Evolutionary conservation across 2,888 invertebrate species (phyloP).

Genomic region (Ametastegia equiseti): DNA sequence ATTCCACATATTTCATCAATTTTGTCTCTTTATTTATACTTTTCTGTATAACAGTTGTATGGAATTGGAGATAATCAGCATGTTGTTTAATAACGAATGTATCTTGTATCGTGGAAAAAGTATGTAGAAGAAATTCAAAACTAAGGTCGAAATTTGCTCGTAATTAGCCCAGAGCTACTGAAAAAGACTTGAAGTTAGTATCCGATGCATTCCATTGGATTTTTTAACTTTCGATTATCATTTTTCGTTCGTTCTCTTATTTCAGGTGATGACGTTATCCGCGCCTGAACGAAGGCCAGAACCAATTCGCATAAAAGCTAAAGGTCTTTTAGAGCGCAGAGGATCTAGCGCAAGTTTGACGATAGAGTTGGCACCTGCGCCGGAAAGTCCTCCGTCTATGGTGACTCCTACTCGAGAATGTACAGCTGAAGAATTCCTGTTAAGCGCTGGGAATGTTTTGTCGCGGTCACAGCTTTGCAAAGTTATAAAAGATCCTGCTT

Average conservation of each 20-base stretch:
- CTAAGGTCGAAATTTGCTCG: no score
- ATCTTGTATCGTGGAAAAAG: no score
- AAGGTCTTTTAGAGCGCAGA: conserved; percentile 88
- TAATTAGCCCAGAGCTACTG: background rate
- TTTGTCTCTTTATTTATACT: no score
- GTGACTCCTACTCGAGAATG: conserved; percentile 80
- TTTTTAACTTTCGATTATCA: no score
- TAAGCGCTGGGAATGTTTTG: conserved; percentile 79
- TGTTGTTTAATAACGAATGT: no score
- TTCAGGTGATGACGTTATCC: conserved; percentile 64
- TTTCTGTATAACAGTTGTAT: no score
- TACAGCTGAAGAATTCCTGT: conserved; percentile 78
- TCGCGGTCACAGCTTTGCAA: conserved; percentile 77
- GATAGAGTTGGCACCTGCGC: conserved; percentile 81
- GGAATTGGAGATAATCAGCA: no score
- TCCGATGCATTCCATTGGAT: no score
- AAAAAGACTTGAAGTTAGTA: background rate
- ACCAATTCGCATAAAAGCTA: conserved; percentile 78
- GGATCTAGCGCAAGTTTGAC: conserved; percentile 95
- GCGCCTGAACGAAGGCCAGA: conserved; percentile 73
- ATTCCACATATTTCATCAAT: no score
- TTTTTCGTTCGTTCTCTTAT: no score
- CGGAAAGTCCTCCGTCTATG: conserved; percentile 72
- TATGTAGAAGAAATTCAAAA: no score
- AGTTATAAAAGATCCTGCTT: conserved; percentile 76